phyloP scores from a whole-genome alignment of 2,113 vertebrate species.

The Merops nubicus region DNA sequence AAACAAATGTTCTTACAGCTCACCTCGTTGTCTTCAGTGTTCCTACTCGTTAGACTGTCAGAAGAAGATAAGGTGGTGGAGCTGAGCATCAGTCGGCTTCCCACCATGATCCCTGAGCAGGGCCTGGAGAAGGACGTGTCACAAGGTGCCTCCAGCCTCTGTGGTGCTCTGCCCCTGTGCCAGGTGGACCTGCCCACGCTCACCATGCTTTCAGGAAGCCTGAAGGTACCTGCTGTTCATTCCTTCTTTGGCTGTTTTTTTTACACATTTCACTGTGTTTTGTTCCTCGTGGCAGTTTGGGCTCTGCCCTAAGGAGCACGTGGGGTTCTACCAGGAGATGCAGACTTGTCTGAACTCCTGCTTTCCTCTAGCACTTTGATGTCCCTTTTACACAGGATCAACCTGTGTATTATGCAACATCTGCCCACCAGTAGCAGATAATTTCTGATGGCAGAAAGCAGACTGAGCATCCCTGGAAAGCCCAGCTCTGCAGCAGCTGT shows the following conservation, averaged over 20 bases:
- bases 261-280: accelerated
- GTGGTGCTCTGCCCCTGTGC: accelerated
- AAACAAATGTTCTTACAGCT: not conserved
- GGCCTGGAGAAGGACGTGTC: accelerated
- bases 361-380: not conserved
- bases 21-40: not conserved
- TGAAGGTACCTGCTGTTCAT: not conserved
- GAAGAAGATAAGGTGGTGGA: not conserved
- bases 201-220: accelerated
- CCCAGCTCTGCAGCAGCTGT: not conserved
- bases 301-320: not conserved
- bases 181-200: not conserved
- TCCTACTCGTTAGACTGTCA: not conserved
- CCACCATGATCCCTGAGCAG: not conserved
- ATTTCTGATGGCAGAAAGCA: not conserved
- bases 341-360: not conserved
- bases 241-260: not conserved
- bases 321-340: not conserved
- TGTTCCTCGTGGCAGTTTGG: not conserved
- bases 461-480: not conserved
- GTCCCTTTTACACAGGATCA: accelerated
- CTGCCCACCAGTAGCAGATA: too few relatives aligned
- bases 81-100: not conserved
- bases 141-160: not conserved
- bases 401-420: not conserved